These are phyloP conservation scores for Muricea muricata DNA, from an alignment of 92 coral and sea anemone genomes.

Conservation along the genomic window DNA sequence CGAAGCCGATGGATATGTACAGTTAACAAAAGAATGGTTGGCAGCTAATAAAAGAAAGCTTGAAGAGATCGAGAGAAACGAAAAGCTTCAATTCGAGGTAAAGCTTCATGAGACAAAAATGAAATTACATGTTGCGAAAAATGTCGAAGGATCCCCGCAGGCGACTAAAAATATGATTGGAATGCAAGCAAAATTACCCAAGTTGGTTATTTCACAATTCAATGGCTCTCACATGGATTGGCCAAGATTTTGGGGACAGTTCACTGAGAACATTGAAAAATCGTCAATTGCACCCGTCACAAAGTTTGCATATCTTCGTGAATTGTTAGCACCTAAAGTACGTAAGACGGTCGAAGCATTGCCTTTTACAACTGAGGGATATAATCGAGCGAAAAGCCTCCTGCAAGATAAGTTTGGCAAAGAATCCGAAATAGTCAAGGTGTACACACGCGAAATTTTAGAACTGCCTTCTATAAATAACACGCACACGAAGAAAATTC, in stretches of 20 bases:
- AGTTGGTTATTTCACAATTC: constrained; percentile 37
- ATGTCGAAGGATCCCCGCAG: neutral
- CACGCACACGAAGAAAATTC: constrained; percentile 43
- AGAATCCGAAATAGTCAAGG: constrained; percentile 59
- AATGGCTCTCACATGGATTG: constrained; percentile 50
- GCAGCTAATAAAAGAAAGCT: neutral
- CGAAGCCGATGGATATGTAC: constrained; percentile 21
- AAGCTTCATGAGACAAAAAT: constrained; percentile 21
- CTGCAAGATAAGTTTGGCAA: constrained; percentile 56
- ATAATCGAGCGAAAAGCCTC: constrained; percentile 65
- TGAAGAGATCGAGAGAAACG: constrained; percentile 7
- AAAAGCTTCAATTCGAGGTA: constrained; percentile 12
- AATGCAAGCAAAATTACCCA: constrained; percentile 50
- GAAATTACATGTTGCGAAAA: neutral
- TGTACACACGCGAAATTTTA: constrained; percentile 51
- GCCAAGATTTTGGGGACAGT: constrained; percentile 50
- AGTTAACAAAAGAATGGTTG: constrained; percentile 7
- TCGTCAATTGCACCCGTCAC: constrained; percentile 38
- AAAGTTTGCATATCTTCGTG: constrained; percentile 58
- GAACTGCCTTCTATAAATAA: constrained; percentile 49
- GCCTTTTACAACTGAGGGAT: constrained; percentile 61
- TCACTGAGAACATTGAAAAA: constrained; percentile 51
- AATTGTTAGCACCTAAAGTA: constrained; percentile 42
- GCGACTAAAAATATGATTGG: neutral
- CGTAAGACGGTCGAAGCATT: constrained; percentile 45